Evolutionary conservation across 2,113 vertebrate species (phyloP), one percentile per base, ranked within the genome.

Genomic region (Alexandromys fortis): DNA sequence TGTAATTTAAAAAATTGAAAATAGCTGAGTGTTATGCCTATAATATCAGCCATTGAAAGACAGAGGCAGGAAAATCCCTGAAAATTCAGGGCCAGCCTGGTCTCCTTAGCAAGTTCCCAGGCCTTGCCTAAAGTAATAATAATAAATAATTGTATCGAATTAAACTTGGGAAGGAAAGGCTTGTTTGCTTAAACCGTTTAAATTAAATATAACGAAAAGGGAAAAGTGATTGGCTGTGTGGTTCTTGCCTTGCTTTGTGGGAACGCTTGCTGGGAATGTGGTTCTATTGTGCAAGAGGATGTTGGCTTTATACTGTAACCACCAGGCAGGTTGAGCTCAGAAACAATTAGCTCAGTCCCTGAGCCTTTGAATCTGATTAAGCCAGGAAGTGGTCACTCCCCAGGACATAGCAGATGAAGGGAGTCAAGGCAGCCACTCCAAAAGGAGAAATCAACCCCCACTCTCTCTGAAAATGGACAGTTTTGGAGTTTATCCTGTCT

Each of bases 271-370:
- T 91, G 88, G 89, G 86, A 93, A 94, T 24, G 79, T 91, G 91
- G 89, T 30, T 88, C 93, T 92, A 96, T 98, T 95, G 83, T 97
- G 94, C 95, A 92, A 45, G 28, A 94, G 94, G 96, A 96, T 83
- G 90, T 79, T 82, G 92, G 96, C 76, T 93, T 92, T 82, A 0
- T 42, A 33, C 82, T 67, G 92, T 85, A 94, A 89, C 75, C 1
- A 38, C 88, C 10, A 89, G 91, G 90, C 95, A 97, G 92, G 87
- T 92, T 96, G 86, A 90, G 5, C 0, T 26, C 92, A 96, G 96
- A 83, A 98, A 97, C 91, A 97, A 19, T 95, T 67, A 49, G 95
- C 45, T 97, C 96, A 92, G 91, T 85, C 98, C 97, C 96, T 83
- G 78, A 89, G 76, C 24, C 85, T 96, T 90, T 97, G 96, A 81